Conservation (phyloP, 2,888 invertebrate species). For the Iselma pallidipennis region DNA sequence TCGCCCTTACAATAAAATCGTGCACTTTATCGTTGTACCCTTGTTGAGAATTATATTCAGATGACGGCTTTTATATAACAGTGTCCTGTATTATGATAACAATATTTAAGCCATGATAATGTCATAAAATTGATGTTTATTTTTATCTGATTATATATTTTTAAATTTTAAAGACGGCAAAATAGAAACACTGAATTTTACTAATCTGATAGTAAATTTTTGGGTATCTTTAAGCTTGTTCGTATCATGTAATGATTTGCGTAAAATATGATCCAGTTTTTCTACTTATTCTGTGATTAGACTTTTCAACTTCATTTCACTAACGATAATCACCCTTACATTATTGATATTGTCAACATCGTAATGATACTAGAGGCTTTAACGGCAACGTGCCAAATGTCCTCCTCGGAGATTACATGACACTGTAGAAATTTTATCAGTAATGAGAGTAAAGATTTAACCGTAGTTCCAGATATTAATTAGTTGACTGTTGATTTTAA, state of each 20-base stretch:
- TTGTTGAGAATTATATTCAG: conserved; percentile 19
- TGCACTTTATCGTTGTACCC: conserved; percentile 10
- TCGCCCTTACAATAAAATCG: conserved; percentile 20
- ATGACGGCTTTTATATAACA: conserved; percentile 8
- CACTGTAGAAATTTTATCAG: too few species aligned
- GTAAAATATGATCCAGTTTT: not conserved
- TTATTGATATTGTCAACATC: not conserved
- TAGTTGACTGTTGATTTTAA: too few species aligned
- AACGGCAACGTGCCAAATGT: not conserved
- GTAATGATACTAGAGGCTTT: too few species aligned
- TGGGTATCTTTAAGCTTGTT: not conserved
- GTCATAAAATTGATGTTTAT: not conserved
- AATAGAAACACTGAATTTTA: not conserved
- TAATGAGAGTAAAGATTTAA: too few species aligned
- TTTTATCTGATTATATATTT: not conserved
- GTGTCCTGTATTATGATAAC: conserved; percentile 3
- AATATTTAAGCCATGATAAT: not conserved
- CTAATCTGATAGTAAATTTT: not conserved
- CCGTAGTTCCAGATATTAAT: too few species aligned
- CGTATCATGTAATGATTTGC: not conserved
- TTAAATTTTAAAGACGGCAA: not conserved
- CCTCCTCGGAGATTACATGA: too few species aligned
- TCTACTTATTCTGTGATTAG: not conserved
- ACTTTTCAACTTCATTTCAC: not conserved
- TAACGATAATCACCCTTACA: too few species aligned